These are phyloP conservation scores for Syrrhaptes paradoxus DNA, from an alignment of 2,113 vertebrate genomes.

Conservation along the genomic window DNA sequence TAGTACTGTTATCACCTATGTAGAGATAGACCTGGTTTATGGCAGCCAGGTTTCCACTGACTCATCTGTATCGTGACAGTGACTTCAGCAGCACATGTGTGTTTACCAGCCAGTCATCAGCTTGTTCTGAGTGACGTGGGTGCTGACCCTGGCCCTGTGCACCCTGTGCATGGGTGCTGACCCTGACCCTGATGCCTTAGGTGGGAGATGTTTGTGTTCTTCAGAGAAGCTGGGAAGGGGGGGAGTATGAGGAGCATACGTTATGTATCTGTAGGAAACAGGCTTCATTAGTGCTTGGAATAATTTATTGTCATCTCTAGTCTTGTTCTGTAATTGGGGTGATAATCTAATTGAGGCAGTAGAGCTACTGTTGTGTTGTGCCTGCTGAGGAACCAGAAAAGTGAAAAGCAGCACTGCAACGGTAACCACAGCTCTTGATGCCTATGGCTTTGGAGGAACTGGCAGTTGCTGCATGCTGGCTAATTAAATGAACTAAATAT, in stretches of 20 bases:
- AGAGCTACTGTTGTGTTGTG: background rate
- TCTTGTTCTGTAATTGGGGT: background rate
- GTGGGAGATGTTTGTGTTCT: background rate
- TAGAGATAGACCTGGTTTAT: background rate
- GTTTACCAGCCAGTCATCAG: background rate
- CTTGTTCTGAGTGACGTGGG: background rate
- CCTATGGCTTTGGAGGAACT: background rate
- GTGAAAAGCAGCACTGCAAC: background rate
- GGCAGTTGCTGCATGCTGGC: background rate
- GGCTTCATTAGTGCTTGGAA: background rate
- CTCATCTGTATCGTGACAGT: background rate
- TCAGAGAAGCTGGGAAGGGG: background rate
- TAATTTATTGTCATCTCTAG: background rate
- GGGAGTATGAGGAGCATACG: background rate
- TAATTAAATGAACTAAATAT: background rate
- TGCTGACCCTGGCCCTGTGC: background rate
- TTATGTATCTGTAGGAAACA: background rate
- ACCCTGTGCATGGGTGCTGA: accelerated
- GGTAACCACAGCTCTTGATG: background rate
- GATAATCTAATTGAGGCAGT: background rate
- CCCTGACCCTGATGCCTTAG: background rate
- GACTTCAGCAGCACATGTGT: background rate
- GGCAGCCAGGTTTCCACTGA: background rate
- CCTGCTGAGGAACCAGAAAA: background rate
- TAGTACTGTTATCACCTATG: too few relatives aligned